Base-by-base conservation (phyloP, 2,888 invertebrate genomes). In the Pristionchus fissidentatus region DNA sequence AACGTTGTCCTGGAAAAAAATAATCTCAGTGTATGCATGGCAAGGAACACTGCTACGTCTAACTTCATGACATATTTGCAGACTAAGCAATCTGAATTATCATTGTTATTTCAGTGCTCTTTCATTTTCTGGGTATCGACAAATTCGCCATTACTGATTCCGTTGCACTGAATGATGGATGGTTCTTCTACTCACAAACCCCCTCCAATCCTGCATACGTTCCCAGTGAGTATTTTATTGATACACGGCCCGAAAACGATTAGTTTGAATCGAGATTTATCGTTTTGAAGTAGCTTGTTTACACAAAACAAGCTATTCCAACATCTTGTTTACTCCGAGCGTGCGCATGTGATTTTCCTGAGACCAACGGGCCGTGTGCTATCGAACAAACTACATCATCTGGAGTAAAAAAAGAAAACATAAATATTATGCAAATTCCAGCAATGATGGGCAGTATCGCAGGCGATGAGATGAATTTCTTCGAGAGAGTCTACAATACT, bases 201-300 rank as follows among this genome's bases (percentile, higher is more conserved):
- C 88, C 88, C 2, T 79, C 86, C 38, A 84, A 85, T 38, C 87
- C 88, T 10, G 84, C 86, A 32, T 87, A 85, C 84, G 85, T 87
- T 7, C 87, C 87, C 15, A 66, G 80, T 79, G 15, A 43, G 41
- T 60, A 0, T 43, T n/a, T 35, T 62, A 62, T 32, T 1, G 10
- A 35, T 62, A 35, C 3, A 57, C 7, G 3, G 29, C 29, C 57
- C 0, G 8, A 3, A 62, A n/a, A 10, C 7, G 19, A 32, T 15
- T 35, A n/a, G 57, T 26, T 5, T 5, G 29, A 10, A 4, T 26
- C 8, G 62, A 3, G 13, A 0, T 62, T 5, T n/a, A n/a, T n/a
- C n/a, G n/a, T n/a, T n/a, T n/a, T n/a, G n/a, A n/a, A n/a, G n/a
- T n/a, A n/a, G n/a, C n/a, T n/a, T n/a, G n/a, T n/a, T n/a, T n/a